Base-by-base conservation (phyloP, 2,113 vertebrate species). In the Bungarus multicinctus region DNA sequence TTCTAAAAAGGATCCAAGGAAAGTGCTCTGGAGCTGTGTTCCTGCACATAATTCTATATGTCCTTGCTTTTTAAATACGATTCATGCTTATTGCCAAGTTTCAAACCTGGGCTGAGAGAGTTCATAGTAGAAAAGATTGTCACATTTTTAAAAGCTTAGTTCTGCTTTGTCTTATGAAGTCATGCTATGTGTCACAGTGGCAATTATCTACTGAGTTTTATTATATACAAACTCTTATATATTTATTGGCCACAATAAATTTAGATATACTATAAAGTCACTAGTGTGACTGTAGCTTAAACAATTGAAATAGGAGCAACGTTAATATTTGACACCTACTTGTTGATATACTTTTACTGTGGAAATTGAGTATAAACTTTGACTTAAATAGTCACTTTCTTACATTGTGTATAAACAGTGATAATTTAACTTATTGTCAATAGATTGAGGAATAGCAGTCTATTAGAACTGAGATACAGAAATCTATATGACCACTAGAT, bases 241-340 rank as follows among this genome's bases (percentile, higher is more conserved):
- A 69, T 69, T 34, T 69, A 69, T 34, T 95, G 89, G 93, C 93
- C 95, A 91, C 93, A 89, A 95, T 96, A 96, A 96, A 96, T 96
- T 93, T 96, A 95, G 96, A 95, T 94, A 96, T 94, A 81, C 89
- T 91, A 50, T 96, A 97, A 95, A 94, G 89, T 47, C 89, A n/a
- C n/a, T n/a, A 97, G 93, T 88, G 92, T 94, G 95, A 95, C 45
- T 92, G 85, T 96, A 92, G 96, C 91, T 91, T 85, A 95, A 94
- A 94, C 57, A 93, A 92, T 34, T 60, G 86, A 92, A 95, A 30
- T 85, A 3, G 85, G 89, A 81, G 87, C n/a, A n/a, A 54, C 60
- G 16, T 25, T 89, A 58, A 89, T 55, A 30, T 91, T 89, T 89
- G 93, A 91, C 34, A 85, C n/a, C 86, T 43, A 25, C 47, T 91